Evolutionary conservation across 2,888 invertebrate species (phyloP), one percentile per base, ranked within the genome.

Genomic region (Thereva nobilitata): DNA sequence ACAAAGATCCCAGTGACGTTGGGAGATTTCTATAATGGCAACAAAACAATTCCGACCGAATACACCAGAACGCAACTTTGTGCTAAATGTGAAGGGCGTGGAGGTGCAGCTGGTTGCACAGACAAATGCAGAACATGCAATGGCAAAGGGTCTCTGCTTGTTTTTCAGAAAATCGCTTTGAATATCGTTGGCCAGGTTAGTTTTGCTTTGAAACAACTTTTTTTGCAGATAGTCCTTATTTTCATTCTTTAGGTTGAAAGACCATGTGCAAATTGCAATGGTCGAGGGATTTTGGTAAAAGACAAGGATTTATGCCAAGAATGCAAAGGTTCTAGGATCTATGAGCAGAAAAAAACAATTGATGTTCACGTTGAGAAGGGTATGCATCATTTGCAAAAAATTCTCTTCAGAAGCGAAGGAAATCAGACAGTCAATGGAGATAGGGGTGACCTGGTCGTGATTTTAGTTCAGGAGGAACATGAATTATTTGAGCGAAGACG

Each of bases 21-120:
- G 74, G 95, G 96, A 81, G 94, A 95, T 77, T 84, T 96, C 77
- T 97, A 95, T 79, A 90, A 92, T 80, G 96, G 96, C 7, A 93
- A 93, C 82, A 89, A 90, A 56, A 83, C 91, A 2, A 77, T 79
- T 64, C 72, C 73, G 0, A 71, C 78, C 5, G 74, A 78, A 34
- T 78, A 77, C 53, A 74, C 73, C 53, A 76, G 80, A 1, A 75
- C 73, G 10, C 75, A 76, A 66, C 68, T 76, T 2, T 81, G 81
- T 56, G 66, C 63, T 4, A 72, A 72, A 12, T 81, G 81, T 61
- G 72, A 75, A 0, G 80, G 81, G 0, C 35, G 64, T 7, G 92
- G 92, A 69, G 90, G 90, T 54, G 88, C 88, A 76, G 83, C 85
- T 68, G 92, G 90, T 64, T 82, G 87, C 65, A 85, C 87, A 8